These are phyloP conservation scores for Synanthedon andrenaeformis DNA, from an alignment of 2,888 invertebrate genomes.

Conservation along the genomic window DNA sequence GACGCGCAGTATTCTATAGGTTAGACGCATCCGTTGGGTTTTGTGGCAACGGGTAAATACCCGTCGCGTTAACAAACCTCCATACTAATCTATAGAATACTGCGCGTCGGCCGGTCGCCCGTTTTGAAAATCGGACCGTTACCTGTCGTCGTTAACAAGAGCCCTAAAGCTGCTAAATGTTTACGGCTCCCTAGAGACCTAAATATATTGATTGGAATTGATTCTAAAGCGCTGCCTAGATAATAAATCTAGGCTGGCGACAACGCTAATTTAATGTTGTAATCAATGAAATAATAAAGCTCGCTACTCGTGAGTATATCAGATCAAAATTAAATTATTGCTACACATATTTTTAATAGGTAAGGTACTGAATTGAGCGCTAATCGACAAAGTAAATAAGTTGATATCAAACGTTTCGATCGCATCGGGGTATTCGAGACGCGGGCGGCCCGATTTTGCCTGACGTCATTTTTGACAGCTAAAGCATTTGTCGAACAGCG, in stretches of 20 bases:
- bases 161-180: constrained; percentile 1
- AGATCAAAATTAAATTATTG: no score
- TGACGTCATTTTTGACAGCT: constrained; percentile 69
- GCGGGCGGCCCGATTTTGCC: constrained; percentile 37
- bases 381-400: constrained; percentile 13
- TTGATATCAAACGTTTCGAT: constrained; percentile 41
- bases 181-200: constrained; percentile 49
- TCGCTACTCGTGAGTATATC: no score
- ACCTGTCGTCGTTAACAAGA: no score
- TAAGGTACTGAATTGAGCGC: not conserved
- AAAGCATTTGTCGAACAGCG: constrained; percentile 66
- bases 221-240: constrained; percentile 56
- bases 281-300: no score
- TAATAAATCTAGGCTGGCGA: constrained; percentile 9
- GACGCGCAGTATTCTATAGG: no score
- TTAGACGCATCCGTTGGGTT: no score
- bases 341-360: no score
- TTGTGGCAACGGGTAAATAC: no score
- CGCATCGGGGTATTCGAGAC: constrained; percentile 18
- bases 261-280: not conserved
- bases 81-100: no score
- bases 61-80: no score
- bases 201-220: constrained; percentile 59
- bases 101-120: no score
- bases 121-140: no score